Evolutionary conservation across 2,113 vertebrate species (phyloP), one percentile per base, ranked within the genome.

Genomic region (Pelusios castaneus): DNA sequence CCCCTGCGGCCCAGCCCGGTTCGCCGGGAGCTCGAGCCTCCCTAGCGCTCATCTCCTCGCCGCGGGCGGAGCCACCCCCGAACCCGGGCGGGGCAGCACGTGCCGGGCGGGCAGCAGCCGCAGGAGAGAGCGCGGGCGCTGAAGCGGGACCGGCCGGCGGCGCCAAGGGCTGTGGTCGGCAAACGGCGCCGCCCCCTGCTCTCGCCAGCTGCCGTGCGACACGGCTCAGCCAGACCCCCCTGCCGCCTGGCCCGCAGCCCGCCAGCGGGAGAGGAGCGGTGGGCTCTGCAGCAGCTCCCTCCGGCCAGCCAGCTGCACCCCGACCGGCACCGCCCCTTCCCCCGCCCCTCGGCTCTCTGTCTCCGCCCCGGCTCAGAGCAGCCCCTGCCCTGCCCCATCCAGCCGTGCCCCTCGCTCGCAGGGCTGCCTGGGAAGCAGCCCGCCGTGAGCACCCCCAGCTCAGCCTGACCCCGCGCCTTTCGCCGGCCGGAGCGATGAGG

Each of bases 401-500:
- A 2, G 5, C 38, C 45, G 34, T 24, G 10, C 55, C 67, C 45
- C 24, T 51, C 80, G 25, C 52, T 45, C 31, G 79, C 45, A 31
- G 91, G 87, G 84, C 85, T 85, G 77, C 83, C 29, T 10, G 60
- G 24, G 83, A 56, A 41, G 54, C 58, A 9, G 45, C 83, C 27
- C 49, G 38, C 82, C 60, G 76, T 21, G 17, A 67, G 81, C 38
- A 51, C 87, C 24, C 47, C 80, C 31, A 9, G 49, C 95, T 88
- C 89, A 56, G 34, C 93, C 88, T n/a, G n/a, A 78, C 79, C 94
- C 87, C 85, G 92, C 81, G 95, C 91, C 95, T 93, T 91, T 84
- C 96, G 89, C 82, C 58, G 89, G 82, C 58, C 87, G 86, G 51
- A 58, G 49, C 51, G 85, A 98, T 98, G 98, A 93, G 97, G 95